Conservation (phyloP, 2,797 vertebrate genomes). For the Carapus acus region DNA sequence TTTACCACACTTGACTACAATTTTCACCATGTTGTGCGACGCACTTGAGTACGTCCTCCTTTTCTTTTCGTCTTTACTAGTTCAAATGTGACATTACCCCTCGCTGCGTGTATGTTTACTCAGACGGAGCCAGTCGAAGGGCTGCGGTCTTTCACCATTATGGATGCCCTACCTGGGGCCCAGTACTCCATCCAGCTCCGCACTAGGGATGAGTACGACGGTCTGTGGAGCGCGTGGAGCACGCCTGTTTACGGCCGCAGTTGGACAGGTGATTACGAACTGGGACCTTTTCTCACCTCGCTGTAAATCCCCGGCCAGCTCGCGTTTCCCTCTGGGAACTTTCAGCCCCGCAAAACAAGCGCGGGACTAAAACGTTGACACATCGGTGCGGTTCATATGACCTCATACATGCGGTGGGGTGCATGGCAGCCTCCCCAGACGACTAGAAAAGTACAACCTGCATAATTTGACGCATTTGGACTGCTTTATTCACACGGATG, state of each 20-base stretch:
- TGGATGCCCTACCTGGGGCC: slow-evolving; percentile 60
- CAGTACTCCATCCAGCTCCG: slow-evolving; percentile 75
- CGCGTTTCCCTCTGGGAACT: slow-evolving; percentile 29
- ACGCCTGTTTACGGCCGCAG: slow-evolving; percentile 56
- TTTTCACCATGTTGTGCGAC: too few relatives aligned
- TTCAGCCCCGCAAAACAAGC: slow-evolving; percentile 4
- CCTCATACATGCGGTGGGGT: background rate
- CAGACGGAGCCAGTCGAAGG: background rate
- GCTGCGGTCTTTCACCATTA: slow-evolving; percentile 42
- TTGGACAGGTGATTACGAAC: slow-evolving; percentile 72
- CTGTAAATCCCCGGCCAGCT: background rate
- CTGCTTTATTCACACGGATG: too few relatives aligned
- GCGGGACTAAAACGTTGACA: background rate
- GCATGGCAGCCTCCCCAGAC: too few relatives aligned
- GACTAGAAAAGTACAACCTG: too few relatives aligned
- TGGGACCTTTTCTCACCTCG: too few relatives aligned
- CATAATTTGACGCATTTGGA: too few relatives aligned
- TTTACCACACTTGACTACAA: too few relatives aligned
- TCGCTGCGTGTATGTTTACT: slow-evolving; percentile 1
- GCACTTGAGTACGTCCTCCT: too few relatives aligned
- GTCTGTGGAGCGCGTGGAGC: slow-evolving; percentile 85
- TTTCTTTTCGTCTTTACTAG: too few relatives aligned
- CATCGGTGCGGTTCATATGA: too few relatives aligned
- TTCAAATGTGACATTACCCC: background rate
- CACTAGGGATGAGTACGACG: slow-evolving; percentile 76